phyloP scores from a whole-genome alignment of 2,888 invertebrate species.

The Cosmorhoe ocellata region DNA sequence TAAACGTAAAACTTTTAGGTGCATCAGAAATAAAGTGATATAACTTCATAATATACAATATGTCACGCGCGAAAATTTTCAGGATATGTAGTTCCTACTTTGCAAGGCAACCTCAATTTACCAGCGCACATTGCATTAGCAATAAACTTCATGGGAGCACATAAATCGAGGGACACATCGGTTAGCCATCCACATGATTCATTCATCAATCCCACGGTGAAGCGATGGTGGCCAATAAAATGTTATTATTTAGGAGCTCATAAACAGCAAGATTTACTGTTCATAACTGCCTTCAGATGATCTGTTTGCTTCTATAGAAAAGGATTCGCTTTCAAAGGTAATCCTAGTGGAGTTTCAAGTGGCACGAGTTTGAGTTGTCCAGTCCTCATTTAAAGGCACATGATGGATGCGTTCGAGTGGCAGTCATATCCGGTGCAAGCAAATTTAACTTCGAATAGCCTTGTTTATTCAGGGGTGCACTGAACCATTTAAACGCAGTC shows the following conservation, averaged over 20 bases:
- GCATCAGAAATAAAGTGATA: too few species aligned
- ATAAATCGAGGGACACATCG: constrained; percentile 66
- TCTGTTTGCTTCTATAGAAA: constrained; percentile 40
- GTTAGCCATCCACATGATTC: constrained; percentile 60
- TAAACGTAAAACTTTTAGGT: too few species aligned
- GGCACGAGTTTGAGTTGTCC: constrained; percentile 50
- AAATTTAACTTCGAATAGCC: constrained; percentile 76
- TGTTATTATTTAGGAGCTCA: constrained; percentile 78
- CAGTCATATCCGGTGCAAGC: constrained; percentile 78
- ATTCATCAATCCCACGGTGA: constrained; percentile 69
- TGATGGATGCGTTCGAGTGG: constrained; percentile 76
- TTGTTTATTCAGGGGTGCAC: constrained; percentile 80
- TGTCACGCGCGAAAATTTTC: neutral
- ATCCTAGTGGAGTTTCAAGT: constrained; percentile 54
- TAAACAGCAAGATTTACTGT: constrained; percentile 74
- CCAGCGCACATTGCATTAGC: constrained; percentile 57
- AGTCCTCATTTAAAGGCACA: constrained; percentile 61
- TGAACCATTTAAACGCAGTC: constrained; percentile 76
- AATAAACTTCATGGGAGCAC: constrained; percentile 65
- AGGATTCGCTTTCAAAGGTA: constrained; percentile 49
- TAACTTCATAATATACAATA: neutral
- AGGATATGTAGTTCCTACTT: constrained; percentile 8
- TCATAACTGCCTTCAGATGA: constrained; percentile 67
- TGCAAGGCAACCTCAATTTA: constrained; percentile 36
- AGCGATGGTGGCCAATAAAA: constrained; percentile 72